Evolutionary conservation across 1,140 invertebrate genomes (phyloP).

Genomic region (Drosophila pectinifera): DNA sequence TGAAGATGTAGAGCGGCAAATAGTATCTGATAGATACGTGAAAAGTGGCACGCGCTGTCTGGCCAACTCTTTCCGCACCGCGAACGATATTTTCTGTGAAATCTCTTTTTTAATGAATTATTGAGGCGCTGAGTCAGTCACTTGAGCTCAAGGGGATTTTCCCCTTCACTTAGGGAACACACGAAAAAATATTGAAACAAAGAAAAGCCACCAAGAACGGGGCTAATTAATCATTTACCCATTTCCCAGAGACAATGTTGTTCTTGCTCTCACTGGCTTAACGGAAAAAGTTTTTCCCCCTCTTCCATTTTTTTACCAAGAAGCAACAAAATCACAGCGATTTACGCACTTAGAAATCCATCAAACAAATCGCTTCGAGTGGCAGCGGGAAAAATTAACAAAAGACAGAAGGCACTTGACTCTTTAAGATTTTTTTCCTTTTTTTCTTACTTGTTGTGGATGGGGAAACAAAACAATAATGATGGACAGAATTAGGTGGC

Average conservation of each 20-base stretch:
- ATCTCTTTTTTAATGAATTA: constrained; percentile 55
- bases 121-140: constrained; percentile 69
- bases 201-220: constrained; percentile 27
- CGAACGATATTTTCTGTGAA: constrained; percentile 4
- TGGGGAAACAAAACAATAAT: constrained; percentile 17
- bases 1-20: constrained; percentile 4
- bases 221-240: constrained; percentile 69
- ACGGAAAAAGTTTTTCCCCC: constrained; percentile 40
- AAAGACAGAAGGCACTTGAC: constrained; percentile 59
- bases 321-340: constrained; percentile 57
- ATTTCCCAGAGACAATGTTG: constrained; percentile 41
- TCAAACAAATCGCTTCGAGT: constrained; percentile 61
- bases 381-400: constrained; percentile 30
- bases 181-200: constrained; percentile 20
- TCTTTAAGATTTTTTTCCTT: constrained; percentile 40
- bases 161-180: constrained; percentile 37
- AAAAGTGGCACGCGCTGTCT: constrained; percentile 42
- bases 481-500: constrained; percentile 55
- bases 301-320: constrained; percentile 7
- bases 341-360: constrained; percentile 80
- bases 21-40: constrained; percentile 43
- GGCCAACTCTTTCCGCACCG: constrained; percentile 19
- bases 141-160: constrained; percentile 65
- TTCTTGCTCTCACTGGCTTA: constrained; percentile 10
- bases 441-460: background rate